A percentile compares a stretch with the other conserved stretches of the same genome.
Conservation (phyloP, 2,888 invertebrate genomes). For the Phymatocera aterrima region DNA sequence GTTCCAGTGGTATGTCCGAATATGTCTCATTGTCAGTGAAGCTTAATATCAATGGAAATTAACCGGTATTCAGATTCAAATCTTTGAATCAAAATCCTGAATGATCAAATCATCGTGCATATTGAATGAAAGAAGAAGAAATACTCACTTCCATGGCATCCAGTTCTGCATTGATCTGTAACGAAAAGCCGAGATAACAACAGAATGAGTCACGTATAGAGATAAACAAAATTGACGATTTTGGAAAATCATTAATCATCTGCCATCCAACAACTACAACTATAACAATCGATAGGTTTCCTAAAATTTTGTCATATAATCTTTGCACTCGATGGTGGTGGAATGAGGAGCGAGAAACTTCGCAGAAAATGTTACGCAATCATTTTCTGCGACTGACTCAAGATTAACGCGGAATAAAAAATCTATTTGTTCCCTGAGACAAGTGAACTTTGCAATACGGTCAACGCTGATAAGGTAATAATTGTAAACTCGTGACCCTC, state of each 20-base stretch:
- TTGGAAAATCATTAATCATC: background rate
- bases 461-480: slow-evolving; percentile 63
- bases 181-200: slow-evolving; percentile 56
- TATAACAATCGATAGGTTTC: background rate
- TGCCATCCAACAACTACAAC: background rate
- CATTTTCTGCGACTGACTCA: background rate
- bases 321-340: background rate
- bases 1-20: too few relatives aligned
- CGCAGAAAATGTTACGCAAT: slow-evolving; percentile 10
- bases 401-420: slow-evolving; percentile 49
- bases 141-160: slow-evolving; percentile 76
- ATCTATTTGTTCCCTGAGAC: slow-evolving; percentile 54
- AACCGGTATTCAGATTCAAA: too few relatives aligned
- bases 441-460: slow-evolving; percentile 59
- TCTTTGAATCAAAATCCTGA: too few relatives aligned
- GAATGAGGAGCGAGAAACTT: background rate
- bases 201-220: slow-evolving; percentile 41
- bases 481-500: slow-evolving; percentile 65
- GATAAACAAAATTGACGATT: background rate
- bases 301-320: background rate
- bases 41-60: too few relatives aligned
- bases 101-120: too few relatives aligned
- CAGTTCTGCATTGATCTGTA: slow-evolving; percentile 76
- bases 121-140: too few relatives aligned
- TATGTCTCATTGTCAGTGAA: too few relatives aligned